A percentile compares a stretch with the other conserved stretches of the same genome.
Evolutionary conservation across 2,888 invertebrate species (phyloP).

Genomic region (Plemyria rubiginata): DNA sequence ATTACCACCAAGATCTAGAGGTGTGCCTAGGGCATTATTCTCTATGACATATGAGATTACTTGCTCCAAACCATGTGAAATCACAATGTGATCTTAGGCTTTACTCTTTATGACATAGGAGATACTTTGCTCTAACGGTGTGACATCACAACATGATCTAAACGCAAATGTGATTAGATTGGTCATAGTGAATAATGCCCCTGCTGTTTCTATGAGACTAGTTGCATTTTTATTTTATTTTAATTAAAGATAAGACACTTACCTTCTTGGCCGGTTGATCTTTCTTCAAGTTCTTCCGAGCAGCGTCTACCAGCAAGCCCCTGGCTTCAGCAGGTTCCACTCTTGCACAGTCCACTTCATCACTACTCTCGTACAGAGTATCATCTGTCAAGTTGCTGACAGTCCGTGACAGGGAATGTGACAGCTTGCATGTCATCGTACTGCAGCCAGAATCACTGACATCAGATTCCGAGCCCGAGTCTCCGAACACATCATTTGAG

Average conservation of each 20-base stretch:
- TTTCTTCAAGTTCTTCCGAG: slow-evolving; percentile 57
- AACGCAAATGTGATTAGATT: no score
- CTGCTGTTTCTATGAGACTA: no score
- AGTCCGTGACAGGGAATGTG: slow-evolving; percentile 63
- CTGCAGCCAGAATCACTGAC: slow-evolving; percentile 63
- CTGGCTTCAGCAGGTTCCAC: slow-evolving; percentile 29
- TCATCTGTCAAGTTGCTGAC: slow-evolving; percentile 72
- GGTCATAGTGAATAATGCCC: no score
- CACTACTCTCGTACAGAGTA: slow-evolving; percentile 66
- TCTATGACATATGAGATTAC: no score
- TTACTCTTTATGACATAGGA: no score
- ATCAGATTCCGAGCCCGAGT: slow-evolving; percentile 46
- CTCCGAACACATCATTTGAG: slow-evolving; percentile 70
- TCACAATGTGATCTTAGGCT: no score
- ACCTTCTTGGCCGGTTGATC: slow-evolving; percentile 65
- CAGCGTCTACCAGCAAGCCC: slow-evolving; percentile 62
- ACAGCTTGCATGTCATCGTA: slow-evolving; percentile 50
- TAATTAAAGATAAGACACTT: slow-evolving; percentile 42
- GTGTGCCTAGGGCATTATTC: no score
- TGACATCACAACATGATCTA: no score
- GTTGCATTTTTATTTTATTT: no score
- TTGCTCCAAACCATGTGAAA: no score
- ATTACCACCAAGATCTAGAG: not conserved
- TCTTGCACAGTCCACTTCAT: slow-evolving; percentile 69
- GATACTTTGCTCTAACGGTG: no score